Conservation (phyloP, 2,113 vertebrate species). For the Oncorhynchus clarkii region DNA sequence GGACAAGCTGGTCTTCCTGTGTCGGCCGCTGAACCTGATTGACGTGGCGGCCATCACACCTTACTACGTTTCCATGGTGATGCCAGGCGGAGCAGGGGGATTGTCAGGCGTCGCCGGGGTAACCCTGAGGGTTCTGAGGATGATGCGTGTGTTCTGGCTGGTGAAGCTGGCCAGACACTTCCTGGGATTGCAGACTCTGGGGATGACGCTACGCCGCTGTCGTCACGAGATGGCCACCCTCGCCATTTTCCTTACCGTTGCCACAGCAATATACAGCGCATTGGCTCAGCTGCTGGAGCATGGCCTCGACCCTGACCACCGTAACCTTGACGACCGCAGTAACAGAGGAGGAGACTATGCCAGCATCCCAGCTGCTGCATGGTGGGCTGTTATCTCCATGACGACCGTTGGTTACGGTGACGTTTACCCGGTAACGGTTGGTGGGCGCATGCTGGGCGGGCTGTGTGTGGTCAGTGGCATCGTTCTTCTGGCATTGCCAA, state of each 20-base stretch:
- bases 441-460: slow-evolving; percentile 93
- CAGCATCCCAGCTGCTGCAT: slow-evolving; percentile 97
- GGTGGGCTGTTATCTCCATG: slow-evolving; percentile 99
- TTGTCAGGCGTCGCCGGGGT: slow-evolving; percentile 95
- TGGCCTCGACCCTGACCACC: slow-evolving; percentile 87
- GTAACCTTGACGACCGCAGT: slow-evolving; percentile 63
- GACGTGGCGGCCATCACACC: slow-evolving; percentile 95
- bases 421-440: slow-evolving; percentile 93
- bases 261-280: slow-evolving; percentile 98
- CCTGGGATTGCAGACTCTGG: slow-evolving; percentile 96
- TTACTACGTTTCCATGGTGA: slow-evolving; percentile 88
- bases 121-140: slow-evolving; percentile 90
- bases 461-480: slow-evolving; percentile 98
- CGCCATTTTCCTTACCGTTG: slow-evolving; percentile 95
- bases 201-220: slow-evolving; percentile 93
- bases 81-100: slow-evolving; percentile 87
- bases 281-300: slow-evolving; percentile 96
- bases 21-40: slow-evolving; percentile 95
- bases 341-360: slow-evolving; percentile 79
- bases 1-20: slow-evolving; percentile 96
- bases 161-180: slow-evolving; percentile 98
- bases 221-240: slow-evolving; percentile 99
- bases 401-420: slow-evolving; percentile 98
- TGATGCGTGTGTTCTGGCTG: slow-evolving; percentile 99
- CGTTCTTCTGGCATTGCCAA: slow-evolving; percentile 92